Evolutionary conservation across 2,888 invertebrate genomes (phyloP).

Genomic region (Mimas tiliae): DNA sequence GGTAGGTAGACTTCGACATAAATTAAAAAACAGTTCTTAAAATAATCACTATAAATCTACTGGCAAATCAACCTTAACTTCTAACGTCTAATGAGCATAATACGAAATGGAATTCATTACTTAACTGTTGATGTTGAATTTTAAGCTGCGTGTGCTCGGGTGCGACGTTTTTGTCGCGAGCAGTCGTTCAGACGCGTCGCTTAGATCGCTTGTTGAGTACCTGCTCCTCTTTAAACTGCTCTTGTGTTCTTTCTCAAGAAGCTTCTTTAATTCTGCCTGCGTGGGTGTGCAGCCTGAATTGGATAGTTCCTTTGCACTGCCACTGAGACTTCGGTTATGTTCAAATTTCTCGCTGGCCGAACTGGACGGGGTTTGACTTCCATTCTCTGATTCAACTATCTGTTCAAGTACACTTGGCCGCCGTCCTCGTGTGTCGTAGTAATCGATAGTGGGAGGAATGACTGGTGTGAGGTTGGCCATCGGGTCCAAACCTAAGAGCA

Average conservation of each 20-base stretch:
- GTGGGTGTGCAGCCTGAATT: constrained; percentile 27
- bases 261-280: constrained; percentile 65
- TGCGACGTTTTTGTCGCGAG: constrained; percentile 83
- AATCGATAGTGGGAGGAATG: constrained; percentile 74
- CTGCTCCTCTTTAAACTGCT: constrained; percentile 79
- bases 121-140: constrained; percentile 82
- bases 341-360: constrained; percentile 70
- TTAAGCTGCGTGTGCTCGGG: constrained; percentile 87
- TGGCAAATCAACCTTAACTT: constrained; percentile 49
- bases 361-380: constrained; percentile 77
- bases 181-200: constrained; percentile 83
- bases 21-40: constrained; percentile 39
- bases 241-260: constrained; percentile 64
- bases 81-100: constrained; percentile 73
- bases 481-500: constrained; percentile 89
- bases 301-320: constrained; percentile 65
- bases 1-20: constrained; percentile 34
- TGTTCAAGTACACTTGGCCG: constrained; percentile 75
- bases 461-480: constrained; percentile 72
- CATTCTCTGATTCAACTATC: constrained; percentile 74
- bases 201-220: constrained; percentile 89
- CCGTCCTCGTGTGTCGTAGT: constrained; percentile 72
- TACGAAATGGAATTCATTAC: constrained; percentile 61
- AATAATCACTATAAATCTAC: constrained; percentile 48
- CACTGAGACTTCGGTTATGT: constrained; percentile 60